Base-by-base conservation (phyloP, 1,140 invertebrate species). In the Ctenoplectra terminalis region DNA sequence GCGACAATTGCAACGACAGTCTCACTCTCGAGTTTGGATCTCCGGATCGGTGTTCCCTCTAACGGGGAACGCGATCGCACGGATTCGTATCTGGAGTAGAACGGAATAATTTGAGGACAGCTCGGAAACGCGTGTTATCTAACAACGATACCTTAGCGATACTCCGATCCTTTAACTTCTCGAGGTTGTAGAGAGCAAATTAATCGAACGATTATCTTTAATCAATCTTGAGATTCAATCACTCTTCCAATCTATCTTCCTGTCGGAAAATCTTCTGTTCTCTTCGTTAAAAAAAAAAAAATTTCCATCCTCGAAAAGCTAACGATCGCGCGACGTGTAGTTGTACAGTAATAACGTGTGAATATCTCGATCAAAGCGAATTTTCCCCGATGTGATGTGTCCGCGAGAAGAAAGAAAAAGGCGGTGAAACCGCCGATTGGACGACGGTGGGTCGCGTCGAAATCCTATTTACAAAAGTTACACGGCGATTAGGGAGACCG, bases 401-500 rank as follows among this genome's bases (percentile, higher is more conserved):
- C 26, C 69, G 60, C 23, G 70, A 80, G 70, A 40, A 52, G 60
- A 61, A 52, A 40, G 50, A 3, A 23, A 71, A 63, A 23, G 31
- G 43, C n/a, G 77, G 7, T 3, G 37, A 23, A 9, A 15, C 37
- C 74, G 74, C 48, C 61, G 31, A 34, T 31, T 37, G 37, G 29
- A 52, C 72, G 72, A 74, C 58, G 58, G 31, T 63, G 34, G 9
- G 43, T 54, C 46, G 64, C n/a, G 43, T 70, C 50, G 26, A 70
- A 43, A 54, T 84, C 31, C 56, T 80, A 79, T 85, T 85, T 81
- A 86, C 29, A 85, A 50, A 80, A 52, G 52, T 54, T 71, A 81
- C 71, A 75, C 61, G 60, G 58, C 67, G 37, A 54, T 40, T 56
- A 77, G 66, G 31, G n/a, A 50, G 74, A 40, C 34, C 56, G 46